Evolutionary conservation across 2,888 invertebrate genomes (phyloP).

Genomic region (Acanthopleura granulata): DNA sequence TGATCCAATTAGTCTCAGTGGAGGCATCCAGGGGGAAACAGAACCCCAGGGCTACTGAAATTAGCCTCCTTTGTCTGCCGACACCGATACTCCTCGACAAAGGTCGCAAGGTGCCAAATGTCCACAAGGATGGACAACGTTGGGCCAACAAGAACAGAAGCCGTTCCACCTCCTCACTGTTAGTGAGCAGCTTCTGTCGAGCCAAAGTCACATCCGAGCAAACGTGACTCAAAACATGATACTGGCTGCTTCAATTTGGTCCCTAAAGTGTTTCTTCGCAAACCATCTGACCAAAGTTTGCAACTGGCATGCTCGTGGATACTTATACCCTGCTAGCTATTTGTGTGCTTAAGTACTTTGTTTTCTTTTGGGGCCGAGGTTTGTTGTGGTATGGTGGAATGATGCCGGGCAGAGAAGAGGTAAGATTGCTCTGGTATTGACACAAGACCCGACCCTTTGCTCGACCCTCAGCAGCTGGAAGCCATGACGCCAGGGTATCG

Average conservation of each 20-base stretch:
- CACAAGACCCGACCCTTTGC: neutral
- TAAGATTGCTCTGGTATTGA: neutral
- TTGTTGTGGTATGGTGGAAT: neutral
- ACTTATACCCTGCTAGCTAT: neutral
- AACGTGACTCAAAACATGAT: constrained; percentile 10
- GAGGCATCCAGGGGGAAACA: neutral
- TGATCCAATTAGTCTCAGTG: constrained; percentile 1
- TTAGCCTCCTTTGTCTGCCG: neutral
- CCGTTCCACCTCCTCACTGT: neutral
- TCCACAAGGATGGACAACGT: constrained; percentile 1
- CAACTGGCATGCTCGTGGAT: no score
- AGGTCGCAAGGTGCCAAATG: neutral
- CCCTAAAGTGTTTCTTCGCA: no score
- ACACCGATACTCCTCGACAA: neutral
- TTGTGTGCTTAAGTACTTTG: constrained; percentile 12
- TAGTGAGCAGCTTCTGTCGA: no score
- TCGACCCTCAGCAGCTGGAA: no score
- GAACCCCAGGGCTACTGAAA: neutral
- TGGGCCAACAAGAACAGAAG: constrained; percentile 8
- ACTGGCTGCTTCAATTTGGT: neutral
- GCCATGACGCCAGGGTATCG: no score
- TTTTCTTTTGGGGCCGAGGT: neutral
- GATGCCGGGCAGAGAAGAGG: neutral
- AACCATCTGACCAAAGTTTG: neutral
- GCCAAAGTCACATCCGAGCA: neutral